These are phyloP conservation scores for Apis mellifera DNA, from an alignment of 1,140 invertebrate species.

Conservation along the genomic window DNA sequence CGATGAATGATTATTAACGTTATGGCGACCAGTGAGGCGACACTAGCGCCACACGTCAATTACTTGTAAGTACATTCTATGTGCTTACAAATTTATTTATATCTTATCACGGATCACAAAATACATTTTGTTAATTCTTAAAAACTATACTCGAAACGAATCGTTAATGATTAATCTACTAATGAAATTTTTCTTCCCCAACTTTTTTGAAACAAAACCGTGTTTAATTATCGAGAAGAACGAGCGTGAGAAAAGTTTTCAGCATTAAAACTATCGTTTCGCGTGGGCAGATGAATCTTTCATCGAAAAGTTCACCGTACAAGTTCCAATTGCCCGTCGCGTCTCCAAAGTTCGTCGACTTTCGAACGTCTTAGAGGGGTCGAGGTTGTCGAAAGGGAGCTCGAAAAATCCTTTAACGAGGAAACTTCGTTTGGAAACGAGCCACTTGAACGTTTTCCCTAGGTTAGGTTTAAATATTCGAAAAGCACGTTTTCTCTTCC, in stretches of 20 bases:
- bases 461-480: conserved; percentile 70
- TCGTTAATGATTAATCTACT: background rate
- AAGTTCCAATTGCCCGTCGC: conserved; percentile 9
- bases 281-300: conserved; percentile 48
- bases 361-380: conserved; percentile 37
- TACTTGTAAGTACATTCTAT: too few relatives aligned
- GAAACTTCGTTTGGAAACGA: conserved; percentile 64
- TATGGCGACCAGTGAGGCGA: too few relatives aligned
- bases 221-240: background rate
- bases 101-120: too few relatives aligned
- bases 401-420: conserved; percentile 64
- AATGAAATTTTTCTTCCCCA: background rate
- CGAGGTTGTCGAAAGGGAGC: background rate
- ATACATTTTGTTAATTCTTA: too few relatives aligned
- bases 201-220: background rate
- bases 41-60: too few relatives aligned
- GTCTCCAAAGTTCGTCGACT: conserved; percentile 31
- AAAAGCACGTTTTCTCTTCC: conserved; percentile 38
- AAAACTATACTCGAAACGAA: background rate
- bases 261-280: background rate
- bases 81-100: too few relatives aligned
- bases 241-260: background rate
- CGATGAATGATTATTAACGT: too few relatives aligned
- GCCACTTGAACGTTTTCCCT: conserved; percentile 67
- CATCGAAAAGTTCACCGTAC: conserved; percentile 24